These are phyloP conservation scores for Papilio glaucus DNA, from an alignment of 1,140 invertebrate species.

Conservation along the genomic window DNA sequence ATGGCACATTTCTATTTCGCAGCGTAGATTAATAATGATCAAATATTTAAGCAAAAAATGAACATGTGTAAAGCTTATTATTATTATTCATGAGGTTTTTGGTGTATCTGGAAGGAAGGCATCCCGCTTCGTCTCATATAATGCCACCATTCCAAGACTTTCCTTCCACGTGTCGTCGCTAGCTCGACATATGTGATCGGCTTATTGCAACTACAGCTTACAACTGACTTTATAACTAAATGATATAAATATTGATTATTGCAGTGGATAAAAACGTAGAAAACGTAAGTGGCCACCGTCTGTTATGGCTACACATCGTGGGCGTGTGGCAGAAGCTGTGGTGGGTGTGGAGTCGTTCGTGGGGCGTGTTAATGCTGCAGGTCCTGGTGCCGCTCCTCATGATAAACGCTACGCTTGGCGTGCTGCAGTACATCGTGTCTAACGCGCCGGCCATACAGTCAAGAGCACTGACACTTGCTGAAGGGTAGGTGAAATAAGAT, in stretches of 20 bases:
- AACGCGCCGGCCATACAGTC: constrained; percentile 47
- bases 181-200: too few relatives aligned
- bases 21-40: too few relatives aligned
- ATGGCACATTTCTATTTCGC: too few relatives aligned
- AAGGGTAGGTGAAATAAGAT: constrained; percentile 68
- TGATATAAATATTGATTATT: constrained; percentile 39
- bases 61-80: too few relatives aligned
- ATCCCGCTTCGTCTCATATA: too few relatives aligned
- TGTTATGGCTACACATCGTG: constrained; percentile 57
- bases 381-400: constrained; percentile 62
- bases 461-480: constrained; percentile 54
- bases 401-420: constrained; percentile 60
- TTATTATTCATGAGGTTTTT: too few relatives aligned
- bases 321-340: constrained; percentile 71
- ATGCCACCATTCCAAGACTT: too few relatives aligned
- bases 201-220: too few relatives aligned
- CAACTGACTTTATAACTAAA: too few relatives aligned
- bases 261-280: constrained; percentile 54
- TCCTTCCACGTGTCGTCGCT: too few relatives aligned
- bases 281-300: constrained; percentile 49
- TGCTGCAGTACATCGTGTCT: constrained; percentile 57
- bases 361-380: constrained; percentile 63
- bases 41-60: too few relatives aligned
- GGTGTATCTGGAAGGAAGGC: too few relatives aligned
- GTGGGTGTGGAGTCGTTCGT: constrained; percentile 65